Base-by-base conservation (phyloP, 2,888 invertebrate genomes). In the Hedychridium roseum region DNA sequence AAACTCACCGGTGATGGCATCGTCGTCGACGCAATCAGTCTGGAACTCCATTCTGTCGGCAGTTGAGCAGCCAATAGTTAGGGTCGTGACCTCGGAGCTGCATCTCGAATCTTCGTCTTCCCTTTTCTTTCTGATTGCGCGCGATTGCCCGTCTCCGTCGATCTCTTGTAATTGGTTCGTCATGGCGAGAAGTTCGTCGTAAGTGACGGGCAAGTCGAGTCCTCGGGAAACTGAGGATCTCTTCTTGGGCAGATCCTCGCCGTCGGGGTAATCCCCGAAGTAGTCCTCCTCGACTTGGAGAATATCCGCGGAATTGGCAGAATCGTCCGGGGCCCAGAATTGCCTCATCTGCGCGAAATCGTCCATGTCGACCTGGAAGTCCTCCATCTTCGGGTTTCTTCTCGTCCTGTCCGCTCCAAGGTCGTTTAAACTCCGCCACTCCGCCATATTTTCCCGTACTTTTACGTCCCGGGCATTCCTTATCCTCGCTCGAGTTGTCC, bases 1-100 rank as follows among this genome's bases (percentile, higher is more conserved):
- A n/a, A n/a, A n/a, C 49, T 42, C 73, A 89, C 89, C 86, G 69
- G 88, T 88, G 57, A 89, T 83, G 39, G 55, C 50, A 40, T 87
- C 87, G 46, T 85, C 84, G 66, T 86, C 84, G 52, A 86, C 84
- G 80, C 91, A 91, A 54, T 85, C 87, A 26, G 88, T 88, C 69
- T 86, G 85, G 71, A 91, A 88, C 80, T 91, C 90, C 87, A 92
- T 88, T 50, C 88, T 88, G 77, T 91, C 90, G 50, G 84, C 83
- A 27, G 87, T 86, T 67, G 86, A 87, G 76, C 91, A 91, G 9
- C 91, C 91, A 44, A 91, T 87, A 65, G 88, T 86, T 54, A 91
- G 82, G 68, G 86, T 86, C 51, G 85, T 86, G 72, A 88, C 87
- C 60, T 85, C 86, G 18, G 76, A 70, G 47, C 56, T 71, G 51